Evolutionary conservation across 2,113 vertebrate species (phyloP).

Genomic region (Anguilla japonica): DNA sequence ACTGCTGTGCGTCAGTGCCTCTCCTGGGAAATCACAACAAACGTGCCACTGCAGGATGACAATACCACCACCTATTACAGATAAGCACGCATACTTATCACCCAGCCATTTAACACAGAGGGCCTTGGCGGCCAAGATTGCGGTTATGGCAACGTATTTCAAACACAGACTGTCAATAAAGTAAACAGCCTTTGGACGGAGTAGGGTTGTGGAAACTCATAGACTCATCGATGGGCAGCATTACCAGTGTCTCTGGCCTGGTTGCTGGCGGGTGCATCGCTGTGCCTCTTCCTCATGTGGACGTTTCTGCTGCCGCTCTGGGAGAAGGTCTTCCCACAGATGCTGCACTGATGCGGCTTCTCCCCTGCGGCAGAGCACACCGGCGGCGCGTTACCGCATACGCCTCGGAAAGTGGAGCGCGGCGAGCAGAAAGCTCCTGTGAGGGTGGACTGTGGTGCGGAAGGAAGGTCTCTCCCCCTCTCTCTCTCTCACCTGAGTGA

Average conservation of each 20-base stretch:
- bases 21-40: slow-evolving; percentile 60
- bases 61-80: neutral
- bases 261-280: slow-evolving; percentile 61
- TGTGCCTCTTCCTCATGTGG: slow-evolving; percentile 92
- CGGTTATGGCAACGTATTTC: neutral
- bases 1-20: slow-evolving; percentile 89
- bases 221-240: neutral
- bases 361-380: slow-evolving; percentile 73
- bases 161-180: neutral
- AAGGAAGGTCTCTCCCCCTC: slow-evolving; percentile 9
- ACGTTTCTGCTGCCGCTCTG: slow-evolving; percentile 97
- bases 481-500: slow-evolving; percentile 83
- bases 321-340: slow-evolving; percentile 95
- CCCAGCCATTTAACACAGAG: neutral
- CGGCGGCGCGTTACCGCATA: neutral
- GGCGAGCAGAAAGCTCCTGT: neutral
- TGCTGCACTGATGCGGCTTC: slow-evolving; percentile 92
- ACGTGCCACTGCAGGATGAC: neutral
- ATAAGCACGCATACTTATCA: neutral
- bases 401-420: neutral
- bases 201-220: neutral
- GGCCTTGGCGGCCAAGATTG: neutral
- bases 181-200: neutral
- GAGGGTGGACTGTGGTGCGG: slow-evolving; percentile 1
- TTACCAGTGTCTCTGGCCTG: slow-evolving; percentile 67